Percentiles rank a stretch among this genome's conserved stretches.
These are phyloP conservation scores for Yponomeuta malinellus DNA, from an alignment of 2,888 invertebrate genomes.

Conservation along the genomic window DNA sequence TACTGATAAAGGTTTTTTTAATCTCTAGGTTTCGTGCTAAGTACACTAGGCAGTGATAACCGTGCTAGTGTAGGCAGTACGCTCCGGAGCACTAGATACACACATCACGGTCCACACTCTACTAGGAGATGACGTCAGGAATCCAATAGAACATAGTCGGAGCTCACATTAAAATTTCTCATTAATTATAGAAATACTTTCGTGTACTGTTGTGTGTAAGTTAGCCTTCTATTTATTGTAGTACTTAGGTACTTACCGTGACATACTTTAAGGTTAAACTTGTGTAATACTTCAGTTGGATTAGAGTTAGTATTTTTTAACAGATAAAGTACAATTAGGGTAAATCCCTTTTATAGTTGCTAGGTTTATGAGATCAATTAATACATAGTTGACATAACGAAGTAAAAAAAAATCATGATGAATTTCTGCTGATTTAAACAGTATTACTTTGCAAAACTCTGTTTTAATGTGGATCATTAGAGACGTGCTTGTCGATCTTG, in stretches of 20 bases:
- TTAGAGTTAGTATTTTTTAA: constrained; percentile 50
- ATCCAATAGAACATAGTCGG: constrained; percentile 61
- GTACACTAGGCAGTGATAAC: constrained; percentile 73
- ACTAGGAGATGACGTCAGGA: constrained; percentile 72
- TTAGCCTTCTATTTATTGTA: constrained; percentile 73
- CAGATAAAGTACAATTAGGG: constrained; percentile 70
- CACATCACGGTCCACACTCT: constrained; percentile 66
- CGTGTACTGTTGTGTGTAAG: constrained; percentile 63
- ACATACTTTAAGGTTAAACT: constrained; percentile 59
- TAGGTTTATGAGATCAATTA: constrained; percentile 47
- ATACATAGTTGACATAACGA: constrained; percentile 40
- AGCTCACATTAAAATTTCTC: constrained; percentile 49
- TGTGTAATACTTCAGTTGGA: constrained; percentile 48
- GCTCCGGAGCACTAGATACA: constrained; percentile 75
- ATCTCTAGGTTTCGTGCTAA: constrained; percentile 77
- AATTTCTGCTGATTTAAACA: constrained; percentile 56
- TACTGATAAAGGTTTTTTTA: constrained; percentile 67
- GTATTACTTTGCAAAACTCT: constrained; percentile 68
- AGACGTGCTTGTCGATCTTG: constrained; percentile 50
- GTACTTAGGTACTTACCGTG: constrained; percentile 70
- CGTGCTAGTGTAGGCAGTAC: constrained; percentile 75
- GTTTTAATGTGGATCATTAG: constrained; percentile 48
- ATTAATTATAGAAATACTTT: constrained; percentile 55
- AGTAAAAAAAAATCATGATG: constrained; percentile 46
- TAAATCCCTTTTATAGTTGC: constrained; percentile 51